Conservation (phyloP, 2,888 invertebrate species). For the Scaptomyza reducta region DNA sequence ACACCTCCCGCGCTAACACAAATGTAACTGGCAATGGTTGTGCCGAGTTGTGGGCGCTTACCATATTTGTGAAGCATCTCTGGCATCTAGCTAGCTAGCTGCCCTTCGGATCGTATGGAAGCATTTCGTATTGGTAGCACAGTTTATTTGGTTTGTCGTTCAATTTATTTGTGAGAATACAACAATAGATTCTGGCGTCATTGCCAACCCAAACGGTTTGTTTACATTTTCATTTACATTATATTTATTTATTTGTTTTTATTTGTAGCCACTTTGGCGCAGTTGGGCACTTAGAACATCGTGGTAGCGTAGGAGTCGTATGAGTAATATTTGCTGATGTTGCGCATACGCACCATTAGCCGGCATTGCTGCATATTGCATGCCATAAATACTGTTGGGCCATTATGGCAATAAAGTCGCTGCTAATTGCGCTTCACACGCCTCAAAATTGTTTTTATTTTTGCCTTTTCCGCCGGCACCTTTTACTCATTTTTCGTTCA, state of each 20-base stretch:
- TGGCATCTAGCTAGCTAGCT: neutral
- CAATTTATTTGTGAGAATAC: conserved; percentile 4
- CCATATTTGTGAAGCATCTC: conserved; percentile 40
- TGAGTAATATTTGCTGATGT: conserved; percentile 52
- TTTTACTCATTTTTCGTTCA: conserved; percentile 48
- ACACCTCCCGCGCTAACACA: conserved; percentile 52
- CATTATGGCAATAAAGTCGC: conserved; percentile 33
- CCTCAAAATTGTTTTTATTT: conserved; percentile 29
- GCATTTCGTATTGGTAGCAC: conserved; percentile 19
- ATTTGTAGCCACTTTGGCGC: conserved; percentile 47
- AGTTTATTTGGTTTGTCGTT: conserved; percentile 22
- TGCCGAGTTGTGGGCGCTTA: conserved; percentile 41
- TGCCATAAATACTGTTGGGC: conserved; percentile 12
- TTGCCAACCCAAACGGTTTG: conserved; percentile 42
- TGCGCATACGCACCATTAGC: conserved; percentile 58
- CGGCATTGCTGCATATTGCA: conserved; percentile 26
- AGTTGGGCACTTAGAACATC: conserved; percentile 3
- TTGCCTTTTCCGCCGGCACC: conserved; percentile 51
- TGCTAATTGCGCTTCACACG: conserved; percentile 63
- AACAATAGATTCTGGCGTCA: conserved; percentile 60
- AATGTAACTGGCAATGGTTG: conserved; percentile 32
- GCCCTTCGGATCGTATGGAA: neutral
- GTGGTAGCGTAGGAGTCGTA: conserved; percentile 50
- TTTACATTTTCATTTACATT: conserved; percentile 48
- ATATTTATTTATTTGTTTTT: conserved; percentile 39